A percentile compares a stretch with the other conserved stretches of the same genome.
Evolutionary conservation across 2,888 invertebrate genomes (phyloP).

Genomic region (Ectobius pallidus): DNA sequence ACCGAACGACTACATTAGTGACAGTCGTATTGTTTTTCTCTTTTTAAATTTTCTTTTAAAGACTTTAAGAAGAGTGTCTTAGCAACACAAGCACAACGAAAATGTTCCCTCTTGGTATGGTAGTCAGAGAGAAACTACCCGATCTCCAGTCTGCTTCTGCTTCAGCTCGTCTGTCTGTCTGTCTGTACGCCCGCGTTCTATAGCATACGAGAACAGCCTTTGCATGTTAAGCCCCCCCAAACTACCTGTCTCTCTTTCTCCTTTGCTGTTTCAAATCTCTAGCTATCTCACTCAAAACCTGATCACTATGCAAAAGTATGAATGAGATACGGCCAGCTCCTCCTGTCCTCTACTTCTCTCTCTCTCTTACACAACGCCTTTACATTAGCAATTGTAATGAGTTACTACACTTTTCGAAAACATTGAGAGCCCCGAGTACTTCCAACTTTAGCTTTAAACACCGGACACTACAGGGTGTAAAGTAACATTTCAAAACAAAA

Average conservation of each 20-base stretch:
- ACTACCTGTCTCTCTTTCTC: constrained; percentile 31
- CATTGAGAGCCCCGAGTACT: constrained; percentile 18
- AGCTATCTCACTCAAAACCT: constrained; percentile 35
- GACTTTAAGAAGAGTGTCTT: neutral
- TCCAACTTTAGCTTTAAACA: neutral
- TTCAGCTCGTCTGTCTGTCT: neutral
- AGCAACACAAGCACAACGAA: neutral
- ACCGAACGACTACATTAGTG: too few species aligned
- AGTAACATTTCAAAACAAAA: too few species aligned
- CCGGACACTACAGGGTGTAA: neutral
- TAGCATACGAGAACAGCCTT: constrained; percentile 37
- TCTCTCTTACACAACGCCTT: constrained; percentile 30
- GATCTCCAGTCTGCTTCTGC: neutral
- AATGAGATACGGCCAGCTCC: constrained; percentile 59
- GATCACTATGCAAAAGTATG: constrained; percentile 62
- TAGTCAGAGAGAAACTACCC: constrained; percentile 25
- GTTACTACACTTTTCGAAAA: constrained; percentile 39
- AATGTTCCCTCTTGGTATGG: constrained; percentile 26
- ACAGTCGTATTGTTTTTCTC: too few species aligned
- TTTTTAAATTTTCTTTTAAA: too few species aligned
- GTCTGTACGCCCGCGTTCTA: constrained; percentile 15
- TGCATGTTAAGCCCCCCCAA: constrained; percentile 39
- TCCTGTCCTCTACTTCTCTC: constrained; percentile 24
- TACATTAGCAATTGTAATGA: constrained; percentile 45
- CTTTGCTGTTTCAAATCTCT: constrained; percentile 32